Conservation (phyloP, 1,140 invertebrate species). For the Drusus annulatus region DNA sequence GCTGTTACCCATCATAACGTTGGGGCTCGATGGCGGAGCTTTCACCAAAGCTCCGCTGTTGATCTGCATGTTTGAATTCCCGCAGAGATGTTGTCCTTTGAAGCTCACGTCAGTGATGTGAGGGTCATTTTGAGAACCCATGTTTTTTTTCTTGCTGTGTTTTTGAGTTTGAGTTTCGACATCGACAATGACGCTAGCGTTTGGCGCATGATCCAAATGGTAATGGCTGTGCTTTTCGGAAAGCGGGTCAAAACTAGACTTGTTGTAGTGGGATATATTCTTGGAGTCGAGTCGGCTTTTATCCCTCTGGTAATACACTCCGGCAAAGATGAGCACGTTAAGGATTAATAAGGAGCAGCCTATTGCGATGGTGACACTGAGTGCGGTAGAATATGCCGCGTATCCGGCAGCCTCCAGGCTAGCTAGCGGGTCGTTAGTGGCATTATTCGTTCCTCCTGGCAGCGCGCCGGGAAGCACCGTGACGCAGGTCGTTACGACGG, state of each 20-base stretch:
- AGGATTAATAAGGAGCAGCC: slow-evolving; percentile 89
- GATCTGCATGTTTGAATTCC: slow-evolving; percentile 57
- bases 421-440: slow-evolving; percentile 81
- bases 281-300: slow-evolving; percentile 78
- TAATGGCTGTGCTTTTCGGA: slow-evolving; percentile 77
- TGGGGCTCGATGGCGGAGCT: slow-evolving; percentile 65
- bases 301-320: slow-evolving; percentile 89
- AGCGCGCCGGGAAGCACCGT: slow-evolving; percentile 66
- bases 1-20: slow-evolving; percentile 68
- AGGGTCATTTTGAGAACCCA: slow-evolving; percentile 63
- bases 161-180: slow-evolving; percentile 76
- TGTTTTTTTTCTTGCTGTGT: slow-evolving; percentile 63
- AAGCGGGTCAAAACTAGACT: slow-evolving; percentile 81
- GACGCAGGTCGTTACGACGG: slow-evolving; percentile 67
- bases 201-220: slow-evolving; percentile 77
- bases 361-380: slow-evolving; percentile 90
- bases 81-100: slow-evolving; percentile 67
- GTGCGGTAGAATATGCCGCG: slow-evolving; percentile 85
- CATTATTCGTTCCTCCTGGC: slow-evolving; percentile 65
- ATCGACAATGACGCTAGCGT: slow-evolving; percentile 83
- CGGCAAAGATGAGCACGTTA: slow-evolving; percentile 91
- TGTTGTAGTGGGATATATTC: slow-evolving; percentile 71
- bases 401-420: slow-evolving; percentile 85
- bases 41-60: slow-evolving; percentile 57
- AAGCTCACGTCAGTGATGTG: slow-evolving; percentile 67